Evolutionary conservation across 2,888 invertebrate genomes (phyloP).

Genomic region (Helleia helle): DNA sequence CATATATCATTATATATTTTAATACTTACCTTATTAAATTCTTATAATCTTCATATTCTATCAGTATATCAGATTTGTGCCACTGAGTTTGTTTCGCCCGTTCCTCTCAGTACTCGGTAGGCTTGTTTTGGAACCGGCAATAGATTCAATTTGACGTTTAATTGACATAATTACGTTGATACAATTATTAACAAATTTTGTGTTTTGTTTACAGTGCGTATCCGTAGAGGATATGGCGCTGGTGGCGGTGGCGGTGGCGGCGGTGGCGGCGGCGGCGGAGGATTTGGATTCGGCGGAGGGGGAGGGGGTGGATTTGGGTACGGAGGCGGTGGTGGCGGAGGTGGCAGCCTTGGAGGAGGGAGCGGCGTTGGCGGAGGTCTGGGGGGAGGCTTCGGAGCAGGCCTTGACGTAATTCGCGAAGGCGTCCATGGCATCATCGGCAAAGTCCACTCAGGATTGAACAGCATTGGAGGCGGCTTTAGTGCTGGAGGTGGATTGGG

Average conservation of each 20-base stretch:
- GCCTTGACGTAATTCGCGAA: constrained; percentile 34
- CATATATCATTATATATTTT: no score
- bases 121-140: no score
- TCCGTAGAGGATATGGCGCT: constrained; percentile 35
- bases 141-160: no score
- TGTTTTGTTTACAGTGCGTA: constrained; percentile 38
- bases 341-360: constrained; percentile 18
- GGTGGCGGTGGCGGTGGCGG: constrained; percentile 31
- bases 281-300: no score
- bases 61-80: no score
- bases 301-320: constrained; percentile 27
- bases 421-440: constrained; percentile 42
- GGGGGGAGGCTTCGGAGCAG: constrained; percentile 28
- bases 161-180: no score
- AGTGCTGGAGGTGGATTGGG: constrained; percentile 20
- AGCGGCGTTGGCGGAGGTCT: constrained; percentile 17
- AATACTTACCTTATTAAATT: no score
- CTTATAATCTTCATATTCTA: no score
- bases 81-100: no score
- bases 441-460: constrained; percentile 34
- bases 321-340: constrained; percentile 21
- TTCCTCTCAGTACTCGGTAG: no score
- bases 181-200: no score
- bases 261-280: no score
- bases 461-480: constrained; percentile 18